Conservation (phyloP, 2,797 vertebrate species). For the Natrix natrix region DNA sequence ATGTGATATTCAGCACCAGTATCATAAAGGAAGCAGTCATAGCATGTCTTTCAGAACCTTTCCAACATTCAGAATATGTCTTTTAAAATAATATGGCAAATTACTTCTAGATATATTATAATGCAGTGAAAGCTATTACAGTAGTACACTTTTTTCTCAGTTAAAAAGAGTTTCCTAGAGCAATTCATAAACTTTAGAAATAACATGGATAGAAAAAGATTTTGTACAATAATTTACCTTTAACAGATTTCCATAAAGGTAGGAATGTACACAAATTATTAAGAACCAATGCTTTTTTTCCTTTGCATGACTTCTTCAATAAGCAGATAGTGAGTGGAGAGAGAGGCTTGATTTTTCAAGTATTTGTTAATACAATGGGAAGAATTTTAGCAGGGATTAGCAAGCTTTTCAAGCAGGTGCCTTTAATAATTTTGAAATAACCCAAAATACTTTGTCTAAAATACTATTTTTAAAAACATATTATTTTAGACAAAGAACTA, state of each 20-base stretch:
- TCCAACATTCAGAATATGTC: background rate
- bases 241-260: background rate
- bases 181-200: background rate
- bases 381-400: background rate
- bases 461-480: background rate
- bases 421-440: background rate
- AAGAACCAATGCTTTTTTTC: background rate
- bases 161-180: background rate
- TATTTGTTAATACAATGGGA: background rate
- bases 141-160: background rate
- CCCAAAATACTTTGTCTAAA: background rate
- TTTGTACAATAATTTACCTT: background rate
- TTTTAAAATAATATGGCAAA: background rate
- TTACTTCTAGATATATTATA: background rate
- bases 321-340: background rate
- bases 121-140: background rate
- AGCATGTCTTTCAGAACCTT: background rate
- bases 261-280: background rate
- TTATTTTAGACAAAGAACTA: background rate
- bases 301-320: background rate
- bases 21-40: background rate
- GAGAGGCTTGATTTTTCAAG: background rate
- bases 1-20: background rate
- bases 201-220: background rate
- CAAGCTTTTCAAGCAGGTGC: background rate